Percentiles rank a stretch among this genome's conserved stretches.
Evolutionary conservation across 2,113 vertebrate genomes (phyloP).

Genomic region (Aegithalos caudatus): DNA sequence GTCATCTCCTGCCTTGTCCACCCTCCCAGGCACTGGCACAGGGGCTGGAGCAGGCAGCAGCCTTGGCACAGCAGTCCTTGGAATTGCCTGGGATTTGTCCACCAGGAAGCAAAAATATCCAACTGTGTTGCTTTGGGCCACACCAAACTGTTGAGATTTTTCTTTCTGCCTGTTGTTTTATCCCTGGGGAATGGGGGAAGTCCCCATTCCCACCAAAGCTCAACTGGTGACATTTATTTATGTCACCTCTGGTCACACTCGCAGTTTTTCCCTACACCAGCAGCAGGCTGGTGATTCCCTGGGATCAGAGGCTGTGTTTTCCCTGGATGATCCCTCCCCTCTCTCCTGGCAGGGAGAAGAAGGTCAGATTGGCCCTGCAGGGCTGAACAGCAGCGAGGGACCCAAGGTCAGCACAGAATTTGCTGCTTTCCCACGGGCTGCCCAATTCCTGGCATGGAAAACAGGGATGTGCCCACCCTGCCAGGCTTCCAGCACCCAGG

Average conservation of each 20-base stretch:
- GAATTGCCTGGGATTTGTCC: too few species aligned
- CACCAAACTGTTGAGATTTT: rapidly evolving
- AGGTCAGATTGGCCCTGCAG: slow-evolving; percentile 77
- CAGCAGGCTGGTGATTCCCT: neutral
- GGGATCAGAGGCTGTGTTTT: neutral
- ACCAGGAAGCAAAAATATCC: neutral
- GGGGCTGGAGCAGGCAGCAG: neutral
- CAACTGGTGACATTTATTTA: neutral
- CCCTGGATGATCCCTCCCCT: neutral
- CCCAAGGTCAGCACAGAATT: slow-evolving; percentile 73
- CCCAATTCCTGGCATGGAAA: rapidly evolving
- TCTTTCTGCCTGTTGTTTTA: neutral
- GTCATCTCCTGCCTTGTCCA: neutral
- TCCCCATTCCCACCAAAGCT: neutral
- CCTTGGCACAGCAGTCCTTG: neutral
- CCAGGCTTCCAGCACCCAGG: neutral
- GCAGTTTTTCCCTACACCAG: rapidly evolving
- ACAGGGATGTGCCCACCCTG: neutral
- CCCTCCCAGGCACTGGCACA: neutral
- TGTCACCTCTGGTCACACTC: neutral
- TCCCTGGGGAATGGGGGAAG: rapidly evolving
- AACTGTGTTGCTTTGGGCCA: rapidly evolving
- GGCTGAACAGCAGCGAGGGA: slow-evolving; percentile 77
- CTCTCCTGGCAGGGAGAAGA: slow-evolving; percentile 75
- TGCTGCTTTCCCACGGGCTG: rapidly evolving